Base-by-base conservation (phyloP, 2,888 invertebrate species). In the Phrixothrix hirtus region DNA sequence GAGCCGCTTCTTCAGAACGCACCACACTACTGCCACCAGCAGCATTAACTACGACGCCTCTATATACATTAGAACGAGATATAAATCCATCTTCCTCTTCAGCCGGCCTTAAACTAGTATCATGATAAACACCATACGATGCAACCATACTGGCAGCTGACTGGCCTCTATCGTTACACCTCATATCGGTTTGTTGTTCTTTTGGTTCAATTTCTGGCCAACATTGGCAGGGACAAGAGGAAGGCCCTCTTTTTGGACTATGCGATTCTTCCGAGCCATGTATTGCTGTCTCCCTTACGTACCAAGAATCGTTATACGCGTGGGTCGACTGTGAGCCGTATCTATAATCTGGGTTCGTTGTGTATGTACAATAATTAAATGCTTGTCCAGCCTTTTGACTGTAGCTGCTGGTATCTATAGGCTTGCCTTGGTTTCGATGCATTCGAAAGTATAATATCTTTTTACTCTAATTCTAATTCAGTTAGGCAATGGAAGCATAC, bases 41-140 rank as follows among this genome's bases (percentile, higher is more conserved):
- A 32, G 73, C 75, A 57, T 74, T 76, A 38, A 75, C 75, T 17
- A 76, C 70, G 25, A 76, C 74, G 30, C 70, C 71, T 16, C 71
- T 69, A 53, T 72, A 72, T 32, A 54, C 61, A 57, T 62, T 68
- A 36, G 64, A 39, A 3, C 61, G 63, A 29, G 71, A 67, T 12
- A 69, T 59, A 57, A 75, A 72, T 17, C 73, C 73, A 53, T 72
- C 71, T 13, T 72, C 73, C 53, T 73, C 71, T 16, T 71, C 72
- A 17, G 64, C 66, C 44, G 57, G 52, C 35, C 62, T 56, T 34
- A 64, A 55, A 12, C 68, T 68, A 10, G 63, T 71, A 39, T 72
- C 71, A 21, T 68, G 69, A 64, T 77, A 76, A 31, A 77, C 75
- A 39, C 76, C 77, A 60, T 78, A 78, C 2, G 77, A 75, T 12